Percentiles rank a stretch among this genome's conserved stretches.
phyloP scores from a whole-genome alignment of 2,888 invertebrate genomes.

The Meteorus colon region DNA sequence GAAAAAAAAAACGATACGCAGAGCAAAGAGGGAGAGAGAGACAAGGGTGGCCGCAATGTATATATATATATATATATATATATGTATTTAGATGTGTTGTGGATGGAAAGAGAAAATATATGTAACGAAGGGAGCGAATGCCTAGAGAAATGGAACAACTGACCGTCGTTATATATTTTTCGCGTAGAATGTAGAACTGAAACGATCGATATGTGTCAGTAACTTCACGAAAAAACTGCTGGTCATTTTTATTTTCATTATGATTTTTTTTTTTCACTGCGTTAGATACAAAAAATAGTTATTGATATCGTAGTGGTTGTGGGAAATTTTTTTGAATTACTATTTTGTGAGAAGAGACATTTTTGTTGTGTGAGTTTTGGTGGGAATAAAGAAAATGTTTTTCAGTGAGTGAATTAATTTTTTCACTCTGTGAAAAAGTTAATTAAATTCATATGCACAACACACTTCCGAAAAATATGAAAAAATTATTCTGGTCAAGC shows the following conservation, averaged over 20 bases:
- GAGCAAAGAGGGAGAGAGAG: slow-evolving; percentile 45
- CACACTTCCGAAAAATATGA: not conserved
- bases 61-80: not conserved
- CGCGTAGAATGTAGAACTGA: slow-evolving; percentile 8
- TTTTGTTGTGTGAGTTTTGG: too few species aligned
- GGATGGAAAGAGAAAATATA: not conserved
- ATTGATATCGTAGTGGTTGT: not conserved
- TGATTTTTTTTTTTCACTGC: not conserved
- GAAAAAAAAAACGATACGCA: slow-evolving; percentile 45
- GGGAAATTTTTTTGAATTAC: too few species aligned
- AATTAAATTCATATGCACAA: too few species aligned
- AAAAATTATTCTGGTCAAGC: not conserved
- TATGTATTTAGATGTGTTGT: too few species aligned
- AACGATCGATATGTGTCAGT: slow-evolving; percentile 44
- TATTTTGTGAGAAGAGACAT: too few species aligned
- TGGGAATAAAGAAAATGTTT: too few species aligned
- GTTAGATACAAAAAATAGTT: not conserved
- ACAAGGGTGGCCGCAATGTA: slow-evolving; percentile 20
- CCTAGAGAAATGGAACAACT: slow-evolving; percentile 45
- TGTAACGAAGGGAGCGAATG: slow-evolving; percentile 22
- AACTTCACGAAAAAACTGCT: slow-evolving; percentile 7
- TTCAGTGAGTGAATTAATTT: too few species aligned
- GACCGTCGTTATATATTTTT: slow-evolving; percentile 20
- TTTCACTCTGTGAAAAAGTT: too few species aligned
- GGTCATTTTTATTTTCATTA: slow-evolving; percentile 30